A percentile compares a stretch with the other conserved stretches of the same genome.
Evolutionary conservation across 2,888 invertebrate genomes (phyloP).

Genomic region (Andrena minutula): DNA sequence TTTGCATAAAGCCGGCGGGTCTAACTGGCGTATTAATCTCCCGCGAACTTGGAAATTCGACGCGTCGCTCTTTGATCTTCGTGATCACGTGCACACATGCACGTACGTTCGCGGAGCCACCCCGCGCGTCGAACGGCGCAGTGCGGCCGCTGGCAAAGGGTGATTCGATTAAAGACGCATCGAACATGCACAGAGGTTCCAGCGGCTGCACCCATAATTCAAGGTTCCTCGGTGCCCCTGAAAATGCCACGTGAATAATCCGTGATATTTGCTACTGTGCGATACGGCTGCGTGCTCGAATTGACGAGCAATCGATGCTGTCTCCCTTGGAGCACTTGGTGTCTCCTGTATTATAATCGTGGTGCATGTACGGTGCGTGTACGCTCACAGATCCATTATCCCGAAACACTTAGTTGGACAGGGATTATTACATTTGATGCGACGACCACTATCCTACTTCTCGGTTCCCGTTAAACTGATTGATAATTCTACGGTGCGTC

Average conservation of each 20-base stretch:
- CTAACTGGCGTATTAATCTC: constrained; percentile 46
- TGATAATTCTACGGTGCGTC: neutral
- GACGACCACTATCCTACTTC: neutral
- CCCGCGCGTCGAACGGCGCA: constrained; percentile 22
- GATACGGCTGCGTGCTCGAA: neutral
- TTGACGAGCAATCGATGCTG: constrained; percentile 2
- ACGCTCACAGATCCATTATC: neutral
- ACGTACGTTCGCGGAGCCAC: constrained; percentile 5
- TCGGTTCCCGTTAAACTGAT: neutral
- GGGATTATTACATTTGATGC: neutral
- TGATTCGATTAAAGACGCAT: constrained; percentile 51
- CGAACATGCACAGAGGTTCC: constrained; percentile 33
- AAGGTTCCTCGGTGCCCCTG: constrained; percentile 38
- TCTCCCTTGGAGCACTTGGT: constrained; percentile 18
- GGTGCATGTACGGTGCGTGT: neutral
- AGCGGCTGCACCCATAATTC: constrained; percentile 50
- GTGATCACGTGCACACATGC: constrained; percentile 8
- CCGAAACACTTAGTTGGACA: neutral
- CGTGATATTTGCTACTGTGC: constrained; percentile 15
- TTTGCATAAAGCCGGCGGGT: neutral
- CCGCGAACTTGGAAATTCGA: constrained; percentile 53
- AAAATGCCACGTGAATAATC: constrained; percentile 21
- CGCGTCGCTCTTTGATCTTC: constrained; percentile 60
- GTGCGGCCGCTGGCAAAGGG: constrained; percentile 28
- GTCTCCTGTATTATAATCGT: neutral